Conservation (phyloP, 2,797 vertebrate genomes). For the Zenarchopterus dispar region DNA sequence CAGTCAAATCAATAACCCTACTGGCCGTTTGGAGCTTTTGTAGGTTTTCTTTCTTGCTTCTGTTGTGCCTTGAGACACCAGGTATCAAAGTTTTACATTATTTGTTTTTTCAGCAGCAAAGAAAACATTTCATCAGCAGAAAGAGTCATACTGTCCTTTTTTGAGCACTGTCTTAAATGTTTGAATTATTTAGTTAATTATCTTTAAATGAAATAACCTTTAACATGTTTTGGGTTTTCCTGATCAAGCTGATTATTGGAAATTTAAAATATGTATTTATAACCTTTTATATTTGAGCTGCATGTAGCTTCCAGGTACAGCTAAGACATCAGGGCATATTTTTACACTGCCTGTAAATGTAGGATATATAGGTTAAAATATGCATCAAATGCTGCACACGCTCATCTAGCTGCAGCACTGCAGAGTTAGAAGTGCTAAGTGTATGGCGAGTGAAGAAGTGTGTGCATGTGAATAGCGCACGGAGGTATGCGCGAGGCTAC, state of each 20-base stretch:
- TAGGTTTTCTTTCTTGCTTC: background rate
- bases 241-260: constrained; percentile 27
- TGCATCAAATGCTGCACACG: constrained; percentile 62
- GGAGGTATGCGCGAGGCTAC: constrained; percentile 61
- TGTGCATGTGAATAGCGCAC: constrained; percentile 17
- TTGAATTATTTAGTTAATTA: background rate
- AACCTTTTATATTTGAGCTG: constrained; percentile 42
- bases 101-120: no score
- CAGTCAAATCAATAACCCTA: constrained; percentile 36
- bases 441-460: constrained; percentile 46
- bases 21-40: constrained; percentile 5
- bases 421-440: constrained; percentile 54
- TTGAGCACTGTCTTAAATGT: no score
- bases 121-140: no score
- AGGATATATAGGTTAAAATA: constrained; percentile 40
- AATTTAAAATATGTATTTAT: constrained; percentile 29
- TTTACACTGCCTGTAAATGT: constrained; percentile 55
- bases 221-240: constrained; percentile 53
- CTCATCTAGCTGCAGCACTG: constrained; percentile 52
- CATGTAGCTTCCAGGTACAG: constrained; percentile 76
- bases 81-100: constrained; percentile 31
- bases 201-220: constrained; percentile 59
- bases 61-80: constrained; percentile 29
- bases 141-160: no score
- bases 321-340: constrained; percentile 80